Evolutionary conservation across 2,113 vertebrate species (phyloP).

Genomic region (Hippotragus niger): DNA sequence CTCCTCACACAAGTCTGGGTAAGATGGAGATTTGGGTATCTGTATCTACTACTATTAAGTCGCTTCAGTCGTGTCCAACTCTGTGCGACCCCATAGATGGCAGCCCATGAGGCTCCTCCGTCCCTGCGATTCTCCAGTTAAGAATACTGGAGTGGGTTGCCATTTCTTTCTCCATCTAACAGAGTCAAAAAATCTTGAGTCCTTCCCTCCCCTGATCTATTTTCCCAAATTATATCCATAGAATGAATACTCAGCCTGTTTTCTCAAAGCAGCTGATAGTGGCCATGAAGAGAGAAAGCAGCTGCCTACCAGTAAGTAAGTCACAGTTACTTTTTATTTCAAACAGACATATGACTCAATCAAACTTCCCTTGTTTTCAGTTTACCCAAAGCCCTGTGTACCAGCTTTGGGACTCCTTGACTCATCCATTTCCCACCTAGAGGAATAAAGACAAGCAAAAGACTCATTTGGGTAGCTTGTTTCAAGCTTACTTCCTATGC

Average conservation of each 20-base stretch:
- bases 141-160: not conserved
- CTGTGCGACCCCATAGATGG: not conserved
- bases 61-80: accelerated
- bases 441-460: not conserved
- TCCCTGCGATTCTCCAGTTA: not conserved
- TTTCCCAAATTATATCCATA: not conserved
- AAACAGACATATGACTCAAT: not conserved
- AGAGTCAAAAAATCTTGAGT: not conserved
- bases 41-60: not conserved
- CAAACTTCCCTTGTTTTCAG: not conserved
- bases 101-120: not conserved
- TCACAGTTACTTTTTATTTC: not conserved
- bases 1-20: not conserved
- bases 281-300: not conserved
- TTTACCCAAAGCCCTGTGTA: not conserved
- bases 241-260: not conserved
- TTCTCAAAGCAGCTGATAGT: not conserved
- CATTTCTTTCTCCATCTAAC: not conserved
- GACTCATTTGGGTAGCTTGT: not conserved
- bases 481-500: not conserved
- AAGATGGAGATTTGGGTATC: not conserved
- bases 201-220: not conserved
- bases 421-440: not conserved
- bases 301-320: not conserved
- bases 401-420: not conserved